Evolutionary conservation across 2,888 invertebrate genomes (phyloP), one percentile per base, ranked within the genome.

Genomic region (Podabrus alpinus): DNA sequence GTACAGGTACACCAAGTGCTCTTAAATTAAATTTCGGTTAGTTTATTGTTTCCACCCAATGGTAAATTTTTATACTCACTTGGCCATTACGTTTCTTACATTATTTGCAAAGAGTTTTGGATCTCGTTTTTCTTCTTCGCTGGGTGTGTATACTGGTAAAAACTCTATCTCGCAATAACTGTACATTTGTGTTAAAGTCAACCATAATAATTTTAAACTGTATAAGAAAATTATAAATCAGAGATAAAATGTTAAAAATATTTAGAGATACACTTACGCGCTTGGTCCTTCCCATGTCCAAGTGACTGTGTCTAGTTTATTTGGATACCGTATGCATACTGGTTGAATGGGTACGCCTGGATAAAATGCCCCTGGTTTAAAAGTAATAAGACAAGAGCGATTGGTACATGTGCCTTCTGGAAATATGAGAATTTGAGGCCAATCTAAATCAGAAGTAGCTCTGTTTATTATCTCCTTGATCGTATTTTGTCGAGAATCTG

Each of bases 341-440:
- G 98, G 98, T 85, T 98, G 98, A 1, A 98, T 94, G 0, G 98
- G 97, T 13, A 97, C 96, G 0, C 97, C 97, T 0, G 97, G 97
- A 88, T 95, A 95, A 88, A 98, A 98, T 11, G 97, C 98, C 60
- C 98, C 97, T 2, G 94, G 93, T 86, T 95, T 96, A 88, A 96
- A 96, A 59, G 95, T 95, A 81, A 96, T 95, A 81, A 98, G 89
- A 84, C 96, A 96, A 0, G 94, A 94, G 21, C 97, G 92, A 88
- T 98, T 98, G 25, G 98, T 97, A 87, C 97, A 98, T 0, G 98
- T 98, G 67, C 98, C 98, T 87, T 98, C 98, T 0, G 98, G 97
- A 87, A 98, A 98, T 83, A 98, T 97, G 76, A 97, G 90, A 69
- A 98, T 93, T 90, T 96, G 96, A 0, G 97, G 97, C 97, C 97